Conservation (phyloP, 2,113 vertebrate genomes). For the Mesocricetus auratus region DNA sequence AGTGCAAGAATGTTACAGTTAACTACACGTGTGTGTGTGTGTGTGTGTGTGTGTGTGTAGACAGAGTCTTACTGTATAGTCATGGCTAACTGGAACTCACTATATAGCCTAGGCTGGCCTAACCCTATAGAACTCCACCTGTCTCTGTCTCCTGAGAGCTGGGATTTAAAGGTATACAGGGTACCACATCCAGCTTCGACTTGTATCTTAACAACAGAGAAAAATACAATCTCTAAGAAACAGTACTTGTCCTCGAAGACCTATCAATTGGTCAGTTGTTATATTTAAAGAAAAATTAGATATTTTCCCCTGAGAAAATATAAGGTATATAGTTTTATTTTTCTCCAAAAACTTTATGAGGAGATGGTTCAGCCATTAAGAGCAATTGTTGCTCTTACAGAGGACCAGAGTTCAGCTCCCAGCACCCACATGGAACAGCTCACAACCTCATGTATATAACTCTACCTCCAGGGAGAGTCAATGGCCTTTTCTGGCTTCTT, state of each 20-base stretch:
- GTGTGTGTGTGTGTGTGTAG: neutral
- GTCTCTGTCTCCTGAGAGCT: neutral
- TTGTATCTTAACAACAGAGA: neutral
- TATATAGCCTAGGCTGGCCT: neutral
- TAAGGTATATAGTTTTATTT: neutral
- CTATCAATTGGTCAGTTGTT: neutral
- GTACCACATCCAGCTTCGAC: neutral
- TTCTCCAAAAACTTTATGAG: neutral
- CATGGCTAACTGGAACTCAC: neutral
- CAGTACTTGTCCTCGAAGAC: slow-evolving; percentile 27
- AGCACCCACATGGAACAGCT: neutral
- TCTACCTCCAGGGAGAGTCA: neutral
- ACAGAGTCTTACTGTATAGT: neutral
- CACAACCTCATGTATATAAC: neutral
- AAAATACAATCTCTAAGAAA: neutral
- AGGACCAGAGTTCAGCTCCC: neutral
- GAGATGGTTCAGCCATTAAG: neutral
- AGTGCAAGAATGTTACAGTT: neutral
- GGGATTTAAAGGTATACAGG: neutral
- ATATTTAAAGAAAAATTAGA: slow-evolving; percentile 35
- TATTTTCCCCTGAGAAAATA: slow-evolving; percentile 47
- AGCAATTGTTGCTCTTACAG: neutral
- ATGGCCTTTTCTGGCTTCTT: neutral
- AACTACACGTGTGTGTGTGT: neutral
- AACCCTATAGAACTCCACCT: neutral